A percentile compares a stretch with the other conserved stretches of the same genome.
phyloP scores from a whole-genome alignment of 2,888 invertebrate species.

The Pogonocherus hispidulus region DNA sequence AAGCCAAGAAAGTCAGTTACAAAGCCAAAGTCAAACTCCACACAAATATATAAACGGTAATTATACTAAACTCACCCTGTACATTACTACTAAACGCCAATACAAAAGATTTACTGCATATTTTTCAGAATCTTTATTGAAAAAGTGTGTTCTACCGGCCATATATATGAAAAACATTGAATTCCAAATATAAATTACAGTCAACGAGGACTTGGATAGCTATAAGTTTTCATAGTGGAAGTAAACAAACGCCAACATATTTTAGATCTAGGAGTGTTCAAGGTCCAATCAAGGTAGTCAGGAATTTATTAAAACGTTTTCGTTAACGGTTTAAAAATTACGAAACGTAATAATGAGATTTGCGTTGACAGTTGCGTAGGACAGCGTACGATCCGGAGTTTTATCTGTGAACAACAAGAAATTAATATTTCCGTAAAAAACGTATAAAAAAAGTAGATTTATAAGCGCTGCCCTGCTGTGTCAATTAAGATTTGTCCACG shows the following conservation, averaged over 20 bases:
- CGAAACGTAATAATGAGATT: conserved; percentile 36
- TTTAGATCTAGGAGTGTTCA: conserved; percentile 41
- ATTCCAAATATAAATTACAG: conserved; percentile 45
- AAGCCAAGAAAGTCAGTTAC: too few relatives aligned
- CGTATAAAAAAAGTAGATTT: neutral
- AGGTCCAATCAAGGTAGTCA: conserved; percentile 40
- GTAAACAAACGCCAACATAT: conserved; percentile 42
- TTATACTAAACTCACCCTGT: too few relatives aligned
- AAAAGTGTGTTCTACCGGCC: conserved; percentile 13
- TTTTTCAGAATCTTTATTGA: conserved; percentile 15
- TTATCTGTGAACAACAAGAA: conserved; percentile 8
- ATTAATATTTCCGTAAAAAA: conserved; percentile 18
- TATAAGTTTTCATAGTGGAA: conserved; percentile 40
- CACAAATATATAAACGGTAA: too few relatives aligned
- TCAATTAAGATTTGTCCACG: neutral
- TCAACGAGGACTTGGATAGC: conserved; percentile 31
- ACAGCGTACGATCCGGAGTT: conserved; percentile 20
- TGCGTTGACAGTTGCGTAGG: conserved; percentile 36
- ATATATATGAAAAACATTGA: conserved; percentile 29
- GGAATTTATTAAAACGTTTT: conserved; percentile 38
- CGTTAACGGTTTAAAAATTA: conserved; percentile 41
- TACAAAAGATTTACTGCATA: neutral
- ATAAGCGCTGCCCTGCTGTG: neutral
- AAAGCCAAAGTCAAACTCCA: too few relatives aligned
- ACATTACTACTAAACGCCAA: neutral